phyloP scores from a whole-genome alignment of 37 sponge, comb jelly and placozoan genomes.

The Hormiphora californensis region DNA sequence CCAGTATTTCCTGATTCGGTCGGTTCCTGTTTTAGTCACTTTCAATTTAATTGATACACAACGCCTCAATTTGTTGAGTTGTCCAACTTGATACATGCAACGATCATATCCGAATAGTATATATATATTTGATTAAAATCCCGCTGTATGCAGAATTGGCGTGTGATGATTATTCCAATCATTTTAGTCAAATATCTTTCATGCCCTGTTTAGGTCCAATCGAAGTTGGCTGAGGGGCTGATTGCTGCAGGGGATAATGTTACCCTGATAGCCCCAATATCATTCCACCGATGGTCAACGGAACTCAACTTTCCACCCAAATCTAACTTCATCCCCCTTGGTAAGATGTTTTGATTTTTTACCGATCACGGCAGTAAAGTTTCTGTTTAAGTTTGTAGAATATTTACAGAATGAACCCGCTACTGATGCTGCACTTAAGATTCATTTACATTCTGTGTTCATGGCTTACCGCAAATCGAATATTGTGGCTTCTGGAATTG shows the following conservation, averaged over 20 bases:
- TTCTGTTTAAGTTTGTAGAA: too few species aligned
- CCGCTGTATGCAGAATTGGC: not conserved
- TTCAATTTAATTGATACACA: not conserved
- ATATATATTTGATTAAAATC: not conserved
- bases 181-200: not conserved
- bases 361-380: too few species aligned
- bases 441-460: too few species aligned
- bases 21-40: too few species aligned
- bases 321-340: constrained; percentile 29
- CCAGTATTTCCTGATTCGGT: too few species aligned
- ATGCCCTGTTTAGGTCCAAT: not conserved
- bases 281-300: not conserved
- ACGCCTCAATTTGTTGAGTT: not conserved
- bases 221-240: not conserved
- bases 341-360: not conserved
- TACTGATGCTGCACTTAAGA: too few species aligned
- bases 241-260: constrained; percentile 8
- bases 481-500: too few species aligned
- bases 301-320: not conserved
- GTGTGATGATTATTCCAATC: not conserved
- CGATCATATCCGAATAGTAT: not conserved
- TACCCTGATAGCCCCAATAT: constrained; percentile 30
- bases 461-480: too few species aligned
- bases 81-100: not conserved
- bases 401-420: too few species aligned